phyloP scores from a whole-genome alignment of 92 coral and sea anemone species.

The Desmophyllum pertusum region DNA sequence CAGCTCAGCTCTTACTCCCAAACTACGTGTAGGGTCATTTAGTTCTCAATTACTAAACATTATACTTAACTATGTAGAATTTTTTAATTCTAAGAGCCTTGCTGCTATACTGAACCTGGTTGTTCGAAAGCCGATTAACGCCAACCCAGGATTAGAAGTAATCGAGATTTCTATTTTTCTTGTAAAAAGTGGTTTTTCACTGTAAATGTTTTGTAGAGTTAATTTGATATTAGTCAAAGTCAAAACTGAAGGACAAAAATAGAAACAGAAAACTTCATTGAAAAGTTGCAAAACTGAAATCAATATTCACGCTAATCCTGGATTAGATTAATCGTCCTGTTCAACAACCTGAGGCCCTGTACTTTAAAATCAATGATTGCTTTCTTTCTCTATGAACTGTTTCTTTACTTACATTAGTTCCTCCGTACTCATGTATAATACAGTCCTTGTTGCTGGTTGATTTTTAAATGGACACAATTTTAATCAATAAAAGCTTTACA shows the following conservation, averaged over 20 bases:
- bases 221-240: no score
- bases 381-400: not conserved
- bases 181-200: no score
- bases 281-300: no score
- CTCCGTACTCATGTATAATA: not conserved
- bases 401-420: not conserved
- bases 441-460: not conserved
- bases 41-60: not conserved
- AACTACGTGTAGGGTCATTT: not conserved
- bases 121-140: no score
- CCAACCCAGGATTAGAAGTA: no score
- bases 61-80: not conserved
- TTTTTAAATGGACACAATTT: constrained; percentile 6
- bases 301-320: no score
- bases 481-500: constrained; percentile 16
- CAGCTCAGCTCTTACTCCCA: not conserved
- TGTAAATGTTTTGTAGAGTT: no score
- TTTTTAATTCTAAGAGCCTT: not conserved
- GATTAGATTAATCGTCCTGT: no score
- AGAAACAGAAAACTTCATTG: no score
- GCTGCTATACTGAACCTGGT: not conserved
- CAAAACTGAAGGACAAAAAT: no score
- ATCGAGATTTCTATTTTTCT: no score
- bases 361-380: not conserved
- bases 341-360: no score